A percentile compares a stretch with the other conserved stretches of the same genome.
Evolutionary conservation across 2,797 vertebrate species (phyloP).

Genomic region (Strix occidentalis): DNA sequence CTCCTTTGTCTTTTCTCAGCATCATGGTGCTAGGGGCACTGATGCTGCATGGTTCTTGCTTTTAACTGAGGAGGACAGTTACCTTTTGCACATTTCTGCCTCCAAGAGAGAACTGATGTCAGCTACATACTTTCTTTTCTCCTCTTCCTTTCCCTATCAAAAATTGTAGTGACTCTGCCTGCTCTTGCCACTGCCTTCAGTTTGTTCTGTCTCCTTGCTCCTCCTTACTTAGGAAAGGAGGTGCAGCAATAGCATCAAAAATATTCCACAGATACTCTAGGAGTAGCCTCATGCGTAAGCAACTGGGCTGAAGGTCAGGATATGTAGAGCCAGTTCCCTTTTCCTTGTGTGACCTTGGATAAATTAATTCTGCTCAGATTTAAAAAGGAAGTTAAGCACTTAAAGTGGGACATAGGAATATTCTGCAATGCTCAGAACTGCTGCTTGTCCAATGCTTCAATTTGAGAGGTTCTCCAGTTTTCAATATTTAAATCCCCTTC

Average conservation of each 20-base stretch:
- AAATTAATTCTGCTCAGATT: slow-evolving; percentile 3
- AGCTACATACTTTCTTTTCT: not conserved
- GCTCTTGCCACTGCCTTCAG: not conserved
- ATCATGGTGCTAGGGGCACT: not conserved
- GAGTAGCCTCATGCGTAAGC: not conserved
- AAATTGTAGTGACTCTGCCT: not conserved
- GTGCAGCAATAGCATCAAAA: not conserved
- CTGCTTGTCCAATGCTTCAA: not conserved
- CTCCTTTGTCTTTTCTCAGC: not conserved
- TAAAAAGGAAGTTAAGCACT: not conserved
- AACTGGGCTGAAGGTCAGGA: not conserved
- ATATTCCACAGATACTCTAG: not conserved
- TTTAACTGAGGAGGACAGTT: not conserved
- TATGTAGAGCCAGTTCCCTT: not conserved
- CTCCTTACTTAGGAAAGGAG: not conserved
- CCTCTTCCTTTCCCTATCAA: not conserved
- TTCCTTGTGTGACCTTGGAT: not conserved
- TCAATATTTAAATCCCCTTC: not conserved
- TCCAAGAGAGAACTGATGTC: not conserved
- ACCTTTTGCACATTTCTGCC: not conserved
- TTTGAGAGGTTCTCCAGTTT: not conserved
- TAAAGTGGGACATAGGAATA: not conserved
- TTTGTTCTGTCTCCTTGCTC: not conserved
- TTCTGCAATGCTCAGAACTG: not conserved
- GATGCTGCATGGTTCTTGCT: not conserved